Evolutionary conservation across 92 coral and sea anemone species (phyloP), one percentile per base, ranked within the genome.

Genomic region (Epizoanthus ramosus): DNA sequence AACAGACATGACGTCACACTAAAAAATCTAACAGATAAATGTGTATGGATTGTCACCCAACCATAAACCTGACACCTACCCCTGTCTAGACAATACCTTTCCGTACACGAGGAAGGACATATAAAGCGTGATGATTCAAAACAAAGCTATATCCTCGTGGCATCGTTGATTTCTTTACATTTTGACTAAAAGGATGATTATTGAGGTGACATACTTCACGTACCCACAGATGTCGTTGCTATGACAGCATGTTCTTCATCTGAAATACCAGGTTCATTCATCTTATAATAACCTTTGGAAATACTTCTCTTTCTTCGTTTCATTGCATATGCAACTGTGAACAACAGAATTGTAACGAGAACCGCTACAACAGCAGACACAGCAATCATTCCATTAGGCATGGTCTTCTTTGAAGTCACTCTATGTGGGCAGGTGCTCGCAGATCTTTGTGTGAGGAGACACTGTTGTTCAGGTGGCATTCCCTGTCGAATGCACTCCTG

Each of bases 391-490:
- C 16, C 13, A 2, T 17, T 5, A 18, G 47, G 0, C 8, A 53
- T 60, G 0, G 15, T 73, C 28, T 24, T 73, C 16, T 37, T 53
- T 53, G 63, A 19, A 54, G 65, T 7, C 23, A 1, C 0, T 12
- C 5, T 24, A 8, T 17, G 79, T 14, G 25, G 63, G 59, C 79
- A 73, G 25, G 28, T 15, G 24, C 15, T 73, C 28, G 61, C 22
- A 23, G 79, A 73, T 16, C 50, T 41, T 6, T 54, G 0, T 19
- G 79, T 54, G 3, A 23, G 23, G 8, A 53, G 63, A 73, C 79
- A 73, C 58, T 73, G 79, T 53, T 8, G 79, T 13, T 5, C 16
- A 6, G 43, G 10, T 14, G 79, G 79, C 79, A 73, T 73, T 4
- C 79, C 79, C n/a, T 73, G 65, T 17, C 17, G 64, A 22, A 54